These are phyloP conservation scores for Hipposideros larvatus DNA, from an alignment of 2,797 vertebrate species.

Conservation along the genomic window DNA sequence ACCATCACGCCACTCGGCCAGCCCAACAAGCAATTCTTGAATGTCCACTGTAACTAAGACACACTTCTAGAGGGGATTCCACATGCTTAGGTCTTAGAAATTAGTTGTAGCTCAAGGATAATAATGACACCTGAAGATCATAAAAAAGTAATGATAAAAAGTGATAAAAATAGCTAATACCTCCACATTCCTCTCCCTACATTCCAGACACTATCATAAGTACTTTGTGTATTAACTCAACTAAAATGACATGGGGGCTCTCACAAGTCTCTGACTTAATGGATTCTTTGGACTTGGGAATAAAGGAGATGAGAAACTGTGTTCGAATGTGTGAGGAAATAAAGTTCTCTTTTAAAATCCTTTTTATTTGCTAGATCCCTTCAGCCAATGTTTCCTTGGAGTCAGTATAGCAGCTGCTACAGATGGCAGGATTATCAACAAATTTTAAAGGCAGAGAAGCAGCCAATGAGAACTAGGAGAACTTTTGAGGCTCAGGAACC, in stretches of 20 bases:
- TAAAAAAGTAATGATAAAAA: background rate
- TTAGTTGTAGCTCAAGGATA: background rate
- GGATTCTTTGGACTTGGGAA: background rate
- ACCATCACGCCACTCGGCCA: too few relatives aligned
- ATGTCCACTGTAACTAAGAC: background rate
- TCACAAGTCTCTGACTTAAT: background rate
- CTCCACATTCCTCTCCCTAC: background rate
- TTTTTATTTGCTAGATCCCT: background rate
- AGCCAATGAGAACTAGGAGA: background rate
- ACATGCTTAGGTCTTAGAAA: background rate
- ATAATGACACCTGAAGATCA: background rate
- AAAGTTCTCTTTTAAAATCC: background rate
- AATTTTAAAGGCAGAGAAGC: background rate
- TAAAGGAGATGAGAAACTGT: slow-evolving; percentile 41
- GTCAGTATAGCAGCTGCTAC: background rate
- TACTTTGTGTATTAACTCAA: background rate
- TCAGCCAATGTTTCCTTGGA: background rate
- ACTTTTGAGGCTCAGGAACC: background rate
- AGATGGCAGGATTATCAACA: background rate
- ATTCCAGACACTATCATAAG: background rate
- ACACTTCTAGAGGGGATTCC: background rate
- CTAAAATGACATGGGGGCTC: background rate
- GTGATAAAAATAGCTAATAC: background rate
- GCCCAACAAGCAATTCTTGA: background rate
- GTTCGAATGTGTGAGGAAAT: background rate